These are phyloP conservation scores for Thamnaconus septentrionalis DNA, from an alignment of 2,113 vertebrate species.

Conservation along the genomic window DNA sequence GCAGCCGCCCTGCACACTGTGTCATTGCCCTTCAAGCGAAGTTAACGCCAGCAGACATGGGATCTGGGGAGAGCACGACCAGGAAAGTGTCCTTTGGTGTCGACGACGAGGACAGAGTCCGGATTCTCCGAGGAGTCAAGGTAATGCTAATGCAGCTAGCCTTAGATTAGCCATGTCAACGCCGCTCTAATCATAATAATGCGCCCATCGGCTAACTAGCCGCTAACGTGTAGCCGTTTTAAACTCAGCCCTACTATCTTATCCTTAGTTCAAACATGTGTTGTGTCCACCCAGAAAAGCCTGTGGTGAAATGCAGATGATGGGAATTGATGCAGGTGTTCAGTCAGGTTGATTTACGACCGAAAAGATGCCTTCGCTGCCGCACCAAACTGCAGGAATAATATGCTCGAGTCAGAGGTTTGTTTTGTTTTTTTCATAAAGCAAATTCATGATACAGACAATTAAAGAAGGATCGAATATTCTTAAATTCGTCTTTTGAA, in stretches of 20 bases:
- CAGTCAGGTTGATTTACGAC: slow-evolving; percentile 13
- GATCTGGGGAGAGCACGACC: slow-evolving; percentile 80
- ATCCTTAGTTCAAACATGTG: neutral
- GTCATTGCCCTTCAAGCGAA: neutral
- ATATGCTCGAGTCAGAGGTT: neutral
- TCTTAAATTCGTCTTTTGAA: neutral
- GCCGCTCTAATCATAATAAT: slow-evolving; percentile 2
- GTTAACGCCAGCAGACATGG: slow-evolving; percentile 72
- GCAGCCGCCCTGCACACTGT: neutral
- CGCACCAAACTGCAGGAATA: slow-evolving; percentile 16
- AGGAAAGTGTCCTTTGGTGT: slow-evolving; percentile 87
- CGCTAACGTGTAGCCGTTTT: neutral
- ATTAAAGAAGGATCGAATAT: no score
- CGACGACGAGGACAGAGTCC: slow-evolving; percentile 86
- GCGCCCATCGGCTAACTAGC: neutral
- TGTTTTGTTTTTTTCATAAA: neutral
- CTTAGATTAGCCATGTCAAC: slow-evolving; percentile 47
- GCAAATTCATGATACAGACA: no score
- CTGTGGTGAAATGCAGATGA: neutral
- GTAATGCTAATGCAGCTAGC: slow-evolving; percentile 74
- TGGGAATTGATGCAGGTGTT: slow-evolving; percentile 8
- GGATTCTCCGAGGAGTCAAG: slow-evolving; percentile 90
- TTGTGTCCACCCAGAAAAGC: neutral
- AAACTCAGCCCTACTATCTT: neutral
- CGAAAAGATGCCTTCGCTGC: neutral